phyloP scores from a whole-genome alignment of 2,888 invertebrate species.

The Anticlea derivata region DNA sequence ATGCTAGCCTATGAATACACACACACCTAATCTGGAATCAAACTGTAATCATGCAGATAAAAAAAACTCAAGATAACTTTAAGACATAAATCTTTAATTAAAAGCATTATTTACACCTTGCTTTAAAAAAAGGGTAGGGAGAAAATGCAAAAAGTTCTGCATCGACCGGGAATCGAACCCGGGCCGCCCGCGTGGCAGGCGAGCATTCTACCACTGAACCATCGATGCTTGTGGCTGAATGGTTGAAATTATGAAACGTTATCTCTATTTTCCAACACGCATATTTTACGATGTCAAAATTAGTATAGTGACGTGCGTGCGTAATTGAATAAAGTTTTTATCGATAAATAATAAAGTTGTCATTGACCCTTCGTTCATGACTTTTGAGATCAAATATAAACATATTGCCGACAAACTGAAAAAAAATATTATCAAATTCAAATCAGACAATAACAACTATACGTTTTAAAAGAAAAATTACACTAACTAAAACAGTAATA shows the following conservation, averaged over 20 bases:
- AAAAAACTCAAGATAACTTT: not conserved
- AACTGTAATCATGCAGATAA: not conserved
- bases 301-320: not conserved
- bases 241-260: conserved; percentile 2
- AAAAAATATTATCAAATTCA: too few species aligned
- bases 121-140: too few species aligned
- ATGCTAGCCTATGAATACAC: not conserved
- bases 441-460: too few species aligned
- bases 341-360: conserved; percentile 1
- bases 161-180: conserved; percentile 85
- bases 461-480: too few species aligned
- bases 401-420: too few species aligned
- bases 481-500: too few species aligned
- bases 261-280: too few species aligned
- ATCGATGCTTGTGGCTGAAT: conserved; percentile 64
- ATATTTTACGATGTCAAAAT: too few species aligned
- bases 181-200: conserved; percentile 85
- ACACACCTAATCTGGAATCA: not conserved
- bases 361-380: too few species aligned
- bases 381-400: too few species aligned
- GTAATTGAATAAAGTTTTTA: conserved; percentile 1
- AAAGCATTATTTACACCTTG: too few species aligned
- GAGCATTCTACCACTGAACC: conserved; percentile 83
- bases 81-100: too few species aligned
- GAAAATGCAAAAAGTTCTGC: conserved; percentile 45